Conservation (phyloP, 2,113 vertebrate species). For the Bothrops jararaca region DNA sequence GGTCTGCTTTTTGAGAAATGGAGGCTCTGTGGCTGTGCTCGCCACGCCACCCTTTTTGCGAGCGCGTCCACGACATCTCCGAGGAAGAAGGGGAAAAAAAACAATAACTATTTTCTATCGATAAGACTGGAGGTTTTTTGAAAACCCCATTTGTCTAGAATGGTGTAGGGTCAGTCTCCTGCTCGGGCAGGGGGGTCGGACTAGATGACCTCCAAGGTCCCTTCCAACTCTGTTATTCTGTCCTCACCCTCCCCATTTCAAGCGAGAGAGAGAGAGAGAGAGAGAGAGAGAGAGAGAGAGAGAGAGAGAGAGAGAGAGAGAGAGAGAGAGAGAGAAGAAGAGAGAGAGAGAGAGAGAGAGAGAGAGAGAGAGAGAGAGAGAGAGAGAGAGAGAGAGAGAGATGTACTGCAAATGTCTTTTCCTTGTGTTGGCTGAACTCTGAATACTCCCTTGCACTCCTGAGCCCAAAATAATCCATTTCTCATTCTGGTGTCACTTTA, state of each 20-base stretch:
- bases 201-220: neutral
- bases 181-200: no score
- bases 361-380: neutral
- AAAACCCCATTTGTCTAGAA: no score
- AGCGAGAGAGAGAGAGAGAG: neutral
- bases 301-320: neutral
- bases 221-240: neutral
- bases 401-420: constrained; percentile 42
- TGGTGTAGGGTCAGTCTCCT: no score
- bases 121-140: no score
- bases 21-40: no score
- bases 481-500: constrained; percentile 49
- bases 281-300: neutral
- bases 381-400: neutral
- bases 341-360: no score
- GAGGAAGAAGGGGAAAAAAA: no score
- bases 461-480: constrained; percentile 44
- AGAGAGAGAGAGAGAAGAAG: neutral
- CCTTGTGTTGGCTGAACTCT: constrained; percentile 61
- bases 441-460: constrained; percentile 46
- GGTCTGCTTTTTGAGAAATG: no score
- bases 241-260: no score
- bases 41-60: no score
- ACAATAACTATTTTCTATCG: no score
- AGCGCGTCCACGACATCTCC: no score